Evolutionary conservation across 2,113 vertebrate genomes (phyloP).

Genomic region (Amphiprion percula): DNA sequence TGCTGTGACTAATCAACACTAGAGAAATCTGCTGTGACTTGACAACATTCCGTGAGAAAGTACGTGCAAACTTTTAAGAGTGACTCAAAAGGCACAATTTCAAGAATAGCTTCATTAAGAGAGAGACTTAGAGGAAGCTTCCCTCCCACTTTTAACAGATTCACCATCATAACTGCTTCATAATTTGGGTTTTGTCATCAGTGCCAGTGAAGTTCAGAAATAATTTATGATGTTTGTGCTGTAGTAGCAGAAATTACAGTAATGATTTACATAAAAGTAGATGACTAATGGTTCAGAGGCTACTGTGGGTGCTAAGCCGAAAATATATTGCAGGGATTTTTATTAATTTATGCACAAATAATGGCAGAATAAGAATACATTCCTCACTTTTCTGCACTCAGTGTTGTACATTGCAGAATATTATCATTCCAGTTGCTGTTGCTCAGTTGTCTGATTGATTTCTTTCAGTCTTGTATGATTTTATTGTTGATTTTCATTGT

Average conservation of each 20-base stretch:
- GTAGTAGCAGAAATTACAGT: background rate
- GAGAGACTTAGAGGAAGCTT: background rate
- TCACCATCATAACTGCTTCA: background rate
- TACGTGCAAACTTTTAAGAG: background rate
- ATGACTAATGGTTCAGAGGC: background rate
- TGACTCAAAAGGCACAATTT: background rate
- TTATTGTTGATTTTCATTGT: background rate
- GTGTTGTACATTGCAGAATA: no score
- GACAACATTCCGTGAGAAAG: background rate
- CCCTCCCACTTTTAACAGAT: background rate
- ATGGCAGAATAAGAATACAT: no score
- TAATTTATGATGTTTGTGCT: background rate
- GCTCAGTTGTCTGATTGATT: no score
- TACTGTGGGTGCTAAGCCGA: background rate
- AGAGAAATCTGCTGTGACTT: slow-evolving; percentile 20
- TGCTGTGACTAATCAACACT: background rate
- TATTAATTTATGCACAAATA: background rate
- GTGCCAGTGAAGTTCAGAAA: no score
- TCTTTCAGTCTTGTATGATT: background rate
- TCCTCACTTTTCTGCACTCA: no score
- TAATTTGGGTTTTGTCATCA: background rate
- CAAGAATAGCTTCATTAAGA: no score
- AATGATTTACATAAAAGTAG: background rate
- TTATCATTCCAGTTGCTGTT: no score
- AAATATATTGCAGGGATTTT: background rate